Evolutionary conservation across 2,888 invertebrate genomes (phyloP).

Genomic region (Leptopilina drosophilae): DNA sequence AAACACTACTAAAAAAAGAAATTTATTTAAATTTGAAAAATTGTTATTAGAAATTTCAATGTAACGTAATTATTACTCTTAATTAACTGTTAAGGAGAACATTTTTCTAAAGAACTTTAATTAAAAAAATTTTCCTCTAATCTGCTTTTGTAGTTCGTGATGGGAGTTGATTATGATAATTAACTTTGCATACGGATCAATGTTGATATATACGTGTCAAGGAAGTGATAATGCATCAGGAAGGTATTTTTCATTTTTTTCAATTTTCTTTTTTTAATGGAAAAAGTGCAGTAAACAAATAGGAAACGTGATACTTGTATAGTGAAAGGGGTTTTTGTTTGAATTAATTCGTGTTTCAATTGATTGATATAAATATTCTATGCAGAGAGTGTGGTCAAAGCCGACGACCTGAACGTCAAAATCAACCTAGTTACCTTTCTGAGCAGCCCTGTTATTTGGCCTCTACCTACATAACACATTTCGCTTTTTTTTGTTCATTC

Average conservation of each 20-base stretch:
- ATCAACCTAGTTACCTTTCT: constrained; percentile 57
- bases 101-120: neutral
- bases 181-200: constrained; percentile 11
- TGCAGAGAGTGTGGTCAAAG: neutral
- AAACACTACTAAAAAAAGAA: too few species aligned
- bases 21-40: too few species aligned
- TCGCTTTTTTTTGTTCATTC: neutral
- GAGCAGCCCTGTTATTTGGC: constrained; percentile 53
- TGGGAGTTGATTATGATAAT: constrained; percentile 19
- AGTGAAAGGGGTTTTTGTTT: neutral
- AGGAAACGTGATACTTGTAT: constrained; percentile 10
- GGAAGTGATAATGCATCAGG: constrained; percentile 1
- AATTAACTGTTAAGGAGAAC: neutral
- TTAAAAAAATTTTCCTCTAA: neutral
- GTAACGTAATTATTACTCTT: neutral
- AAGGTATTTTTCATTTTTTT: neutral
- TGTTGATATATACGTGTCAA: neutral
- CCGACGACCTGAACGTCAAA: constrained; percentile 37
- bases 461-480: constrained; percentile 56
- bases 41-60: too few species aligned
- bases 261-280: neutral
- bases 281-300: constrained; percentile 26
- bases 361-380: constrained; percentile 19
- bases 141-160: neutral
- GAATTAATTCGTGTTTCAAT: constrained; percentile 10